phyloP scores from a whole-genome alignment of 2,888 invertebrate genomes.

The Orthosia cruda region DNA sequence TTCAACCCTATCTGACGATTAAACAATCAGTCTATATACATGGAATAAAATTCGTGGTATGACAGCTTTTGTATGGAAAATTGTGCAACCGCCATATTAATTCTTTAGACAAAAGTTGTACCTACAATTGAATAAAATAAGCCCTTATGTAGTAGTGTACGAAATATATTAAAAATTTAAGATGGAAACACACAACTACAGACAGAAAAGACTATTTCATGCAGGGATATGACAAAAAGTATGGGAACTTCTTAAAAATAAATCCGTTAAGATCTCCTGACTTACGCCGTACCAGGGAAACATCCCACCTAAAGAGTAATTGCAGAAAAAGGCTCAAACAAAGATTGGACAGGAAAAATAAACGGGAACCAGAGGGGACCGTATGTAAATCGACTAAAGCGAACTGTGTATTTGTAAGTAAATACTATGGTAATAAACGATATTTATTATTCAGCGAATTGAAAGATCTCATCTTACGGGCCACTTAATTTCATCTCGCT shows the following conservation, averaged over 20 bases:
- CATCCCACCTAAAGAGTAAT: slow-evolving; percentile 56
- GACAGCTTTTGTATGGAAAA: no score
- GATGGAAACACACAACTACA: no score
- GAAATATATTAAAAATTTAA: no score
- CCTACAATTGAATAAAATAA: no score
- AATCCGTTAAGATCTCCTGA: slow-evolving; percentile 7
- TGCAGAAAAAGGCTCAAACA: slow-evolving; percentile 52
- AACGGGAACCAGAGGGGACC: slow-evolving; percentile 53
- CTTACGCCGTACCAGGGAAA: slow-evolving; percentile 32
- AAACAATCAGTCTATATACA: no score
- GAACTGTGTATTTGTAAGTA: slow-evolving; percentile 64
- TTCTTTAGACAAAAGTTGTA: no score
- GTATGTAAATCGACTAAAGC: slow-evolving; percentile 70
- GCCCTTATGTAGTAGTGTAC: no score
- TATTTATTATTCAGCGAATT: slow-evolving; percentile 67
- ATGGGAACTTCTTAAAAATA: not conserved
- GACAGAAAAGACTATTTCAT: not conserved
- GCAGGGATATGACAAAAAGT: not conserved
- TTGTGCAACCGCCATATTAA: no score
- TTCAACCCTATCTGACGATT: no score
- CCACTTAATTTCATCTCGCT: slow-evolving; percentile 47
- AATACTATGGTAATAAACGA: slow-evolving; percentile 70
- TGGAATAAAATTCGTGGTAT: no score
- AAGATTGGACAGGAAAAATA: slow-evolving; percentile 49
- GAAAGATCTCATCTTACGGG: slow-evolving; percentile 54